Evolutionary conservation across 2,113 vertebrate genomes (phyloP).

Genomic region (Epinephelus moara): DNA sequence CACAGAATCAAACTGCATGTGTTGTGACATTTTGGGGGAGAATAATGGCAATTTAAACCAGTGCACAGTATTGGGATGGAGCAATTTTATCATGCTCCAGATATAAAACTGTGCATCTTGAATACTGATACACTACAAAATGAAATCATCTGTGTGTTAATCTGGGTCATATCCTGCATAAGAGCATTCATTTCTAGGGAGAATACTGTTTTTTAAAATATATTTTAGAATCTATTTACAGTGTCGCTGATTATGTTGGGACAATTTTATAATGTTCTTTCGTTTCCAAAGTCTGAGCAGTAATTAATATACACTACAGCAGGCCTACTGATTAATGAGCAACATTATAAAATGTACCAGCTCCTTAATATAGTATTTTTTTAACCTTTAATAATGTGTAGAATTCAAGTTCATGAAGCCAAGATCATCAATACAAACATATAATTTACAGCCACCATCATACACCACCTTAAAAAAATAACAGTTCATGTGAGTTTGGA

Average conservation of each 20-base stretch:
- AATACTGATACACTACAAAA: conserved; percentile 36
- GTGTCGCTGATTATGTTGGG: conserved; percentile 6
- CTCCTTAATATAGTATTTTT: background rate
- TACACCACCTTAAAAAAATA: conserved; percentile 4
- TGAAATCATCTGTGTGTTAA: background rate
- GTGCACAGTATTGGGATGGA: background rate
- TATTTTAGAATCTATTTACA: conserved; percentile 46
- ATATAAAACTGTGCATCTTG: conserved; percentile 22
- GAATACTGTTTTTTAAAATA: background rate
- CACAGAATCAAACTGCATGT: conserved; percentile 20
- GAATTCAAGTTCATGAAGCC: conserved; percentile 44
- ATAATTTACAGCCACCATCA: conserved; percentile 25
- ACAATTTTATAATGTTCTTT: conserved; percentile 15
- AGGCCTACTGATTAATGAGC: conserved; percentile 43
- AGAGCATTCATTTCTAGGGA: background rate
- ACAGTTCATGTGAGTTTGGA: conserved; percentile 74
- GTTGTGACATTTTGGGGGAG: conserved; percentile 10
- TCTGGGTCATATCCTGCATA: background rate
- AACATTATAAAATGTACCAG: conserved; percentile 29
- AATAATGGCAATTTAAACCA: background rate
- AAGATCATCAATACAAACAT: conserved; percentile 16
- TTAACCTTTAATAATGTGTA: conserved; percentile 22
- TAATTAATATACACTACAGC: conserved; percentile 32
- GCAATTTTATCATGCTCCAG: background rate
- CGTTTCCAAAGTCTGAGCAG: conserved; percentile 38